Evolutionary conservation across 2,888 invertebrate species (phyloP).

Genomic region (Graphium colonna): DNA sequence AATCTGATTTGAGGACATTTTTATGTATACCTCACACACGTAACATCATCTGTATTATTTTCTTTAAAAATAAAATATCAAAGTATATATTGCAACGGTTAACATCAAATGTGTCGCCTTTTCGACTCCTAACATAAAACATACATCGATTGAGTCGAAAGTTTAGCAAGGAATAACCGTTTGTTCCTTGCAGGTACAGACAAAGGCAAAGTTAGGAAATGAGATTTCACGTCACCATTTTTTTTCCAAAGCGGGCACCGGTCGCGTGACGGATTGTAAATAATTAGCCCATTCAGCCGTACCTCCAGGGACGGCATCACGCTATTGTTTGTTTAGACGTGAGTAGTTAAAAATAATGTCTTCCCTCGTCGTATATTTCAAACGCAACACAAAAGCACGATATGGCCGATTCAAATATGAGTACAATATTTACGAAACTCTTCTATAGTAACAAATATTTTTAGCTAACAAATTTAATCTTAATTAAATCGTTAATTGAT

Average conservation of each 20-base stretch:
- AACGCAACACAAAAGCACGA: neutral
- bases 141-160: no score
- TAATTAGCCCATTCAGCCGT: slow-evolving; percentile 73
- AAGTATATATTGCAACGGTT: no score
- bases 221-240: slow-evolving; percentile 76
- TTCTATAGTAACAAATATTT: neutral
- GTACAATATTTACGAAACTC: no score
- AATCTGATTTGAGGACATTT: slow-evolving; percentile 6
- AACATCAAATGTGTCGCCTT: no score
- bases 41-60: no score
- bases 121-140: no score
- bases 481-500: neutral
- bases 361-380: slow-evolving; percentile 39
- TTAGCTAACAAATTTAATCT: neutral
- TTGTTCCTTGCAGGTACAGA: slow-evolving; percentile 53
- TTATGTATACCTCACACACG: no score
- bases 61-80: no score
- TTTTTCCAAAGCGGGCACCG: slow-evolving; percentile 52
- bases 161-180: slow-evolving; percentile 51
- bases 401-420: slow-evolving; percentile 7
- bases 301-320: slow-evolving; percentile 54
- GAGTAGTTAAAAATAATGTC: slow-evolving; percentile 55
- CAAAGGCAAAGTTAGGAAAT: slow-evolving; percentile 72
- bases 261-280: slow-evolving; percentile 76
- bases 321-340: slow-evolving; percentile 65